phyloP scores from a whole-genome alignment of 2,888 invertebrate species.

The Agonopterix alstromeriana region DNA sequence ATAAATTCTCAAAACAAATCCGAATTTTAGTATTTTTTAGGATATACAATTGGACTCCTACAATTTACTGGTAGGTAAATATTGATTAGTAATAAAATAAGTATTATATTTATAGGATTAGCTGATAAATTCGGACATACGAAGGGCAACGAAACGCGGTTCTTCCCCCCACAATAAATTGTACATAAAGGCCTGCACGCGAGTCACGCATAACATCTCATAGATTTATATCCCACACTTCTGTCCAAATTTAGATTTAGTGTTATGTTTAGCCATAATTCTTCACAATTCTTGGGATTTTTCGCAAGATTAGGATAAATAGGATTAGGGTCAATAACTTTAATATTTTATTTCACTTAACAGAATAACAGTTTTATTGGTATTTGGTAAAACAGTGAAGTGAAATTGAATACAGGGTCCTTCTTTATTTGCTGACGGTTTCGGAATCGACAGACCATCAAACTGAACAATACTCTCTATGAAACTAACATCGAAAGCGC shows the following conservation, averaged over 20 bases:
- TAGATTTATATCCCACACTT: slow-evolving; percentile 71
- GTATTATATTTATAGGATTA: not conserved
- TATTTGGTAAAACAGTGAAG: not conserved
- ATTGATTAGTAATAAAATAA: too few relatives aligned
- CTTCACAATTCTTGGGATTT: slow-evolving; percentile 34
- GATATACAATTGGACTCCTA: too few relatives aligned
- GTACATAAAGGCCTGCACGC: slow-evolving; percentile 60
- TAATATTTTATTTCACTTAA: slow-evolving; percentile 10
- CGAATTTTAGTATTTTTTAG: too few relatives aligned
- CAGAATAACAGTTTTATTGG: not conserved
- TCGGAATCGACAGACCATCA: too few relatives aligned
- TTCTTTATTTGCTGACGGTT: not conserved
- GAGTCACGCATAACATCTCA: slow-evolving; percentile 72
- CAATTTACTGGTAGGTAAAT: too few relatives aligned
- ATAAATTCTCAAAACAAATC: too few relatives aligned
- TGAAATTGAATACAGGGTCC: not conserved
- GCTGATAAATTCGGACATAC: not conserved
- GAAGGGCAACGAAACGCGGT: slow-evolving; percentile 30
- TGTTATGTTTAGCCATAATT: slow-evolving; percentile 63
- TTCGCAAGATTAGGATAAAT: slow-evolving; percentile 37
- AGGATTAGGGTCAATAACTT: slow-evolving; percentile 9
- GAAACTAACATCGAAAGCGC: too few relatives aligned
- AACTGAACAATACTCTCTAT: too few relatives aligned
- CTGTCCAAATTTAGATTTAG: slow-evolving; percentile 74
- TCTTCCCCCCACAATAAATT: slow-evolving; percentile 62